Conservation (phyloP, 2,888 invertebrate genomes). For the Lutraria lutraria region DNA sequence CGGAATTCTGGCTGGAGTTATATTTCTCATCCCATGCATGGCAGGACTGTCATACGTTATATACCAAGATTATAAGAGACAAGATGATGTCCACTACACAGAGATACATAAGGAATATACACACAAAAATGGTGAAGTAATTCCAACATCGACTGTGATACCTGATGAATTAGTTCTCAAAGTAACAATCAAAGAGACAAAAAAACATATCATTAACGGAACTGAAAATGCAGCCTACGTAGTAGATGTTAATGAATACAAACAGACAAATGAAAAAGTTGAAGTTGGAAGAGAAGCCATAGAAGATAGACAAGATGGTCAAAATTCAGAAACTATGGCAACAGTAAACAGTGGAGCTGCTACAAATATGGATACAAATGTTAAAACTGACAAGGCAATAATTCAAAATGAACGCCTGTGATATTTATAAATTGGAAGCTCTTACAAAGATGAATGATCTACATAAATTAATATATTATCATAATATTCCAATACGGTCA, state of each 20-base stretch:
- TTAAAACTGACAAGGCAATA: no score
- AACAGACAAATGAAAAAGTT: not conserved
- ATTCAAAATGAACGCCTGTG: no score
- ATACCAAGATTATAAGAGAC: constrained; percentile 54
- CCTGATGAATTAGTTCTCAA: not conserved
- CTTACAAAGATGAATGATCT: no score
- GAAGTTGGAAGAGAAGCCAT: not conserved
- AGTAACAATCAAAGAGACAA: not conserved
- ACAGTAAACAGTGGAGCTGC: no score
- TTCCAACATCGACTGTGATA: not conserved
- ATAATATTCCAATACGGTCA: no score
- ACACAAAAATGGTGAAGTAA: not conserved
- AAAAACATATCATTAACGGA: not conserved
- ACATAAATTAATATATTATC: no score
- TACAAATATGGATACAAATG: no score
- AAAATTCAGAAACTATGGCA: no score
- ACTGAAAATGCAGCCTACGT: not conserved
- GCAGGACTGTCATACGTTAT: constrained; percentile 50
- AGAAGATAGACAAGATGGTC: not conserved
- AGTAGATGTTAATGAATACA: not conserved
- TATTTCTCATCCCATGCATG: constrained; percentile 62
- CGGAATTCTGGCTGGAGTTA: constrained; percentile 63
- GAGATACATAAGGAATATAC: not conserved
- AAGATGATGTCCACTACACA: constrained; percentile 25
- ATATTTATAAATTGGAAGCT: no score